Conservation (phyloP, 2,888 invertebrate species). For the Rotaria macrura region DNA sequence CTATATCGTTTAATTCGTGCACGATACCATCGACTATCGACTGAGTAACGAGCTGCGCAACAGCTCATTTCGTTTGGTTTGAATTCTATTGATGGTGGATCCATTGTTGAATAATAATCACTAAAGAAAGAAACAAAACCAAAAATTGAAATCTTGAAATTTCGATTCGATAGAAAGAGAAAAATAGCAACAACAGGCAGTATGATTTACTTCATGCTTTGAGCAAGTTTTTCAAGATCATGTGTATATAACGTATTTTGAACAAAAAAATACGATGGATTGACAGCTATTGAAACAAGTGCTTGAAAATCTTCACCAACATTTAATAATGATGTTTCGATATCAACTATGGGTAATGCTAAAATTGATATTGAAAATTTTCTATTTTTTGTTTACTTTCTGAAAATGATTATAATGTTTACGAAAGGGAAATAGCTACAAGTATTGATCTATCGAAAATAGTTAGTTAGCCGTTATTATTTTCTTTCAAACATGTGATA, state of each 20-base stretch:
- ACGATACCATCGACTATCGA: conserved; percentile 18
- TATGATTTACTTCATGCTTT: conserved; percentile 12
- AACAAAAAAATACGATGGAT: conserved; percentile 9
- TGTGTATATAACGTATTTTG: neutral
- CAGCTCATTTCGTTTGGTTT: neutral
- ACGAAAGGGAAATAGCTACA: too few relatives aligned
- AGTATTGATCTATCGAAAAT: too few relatives aligned
- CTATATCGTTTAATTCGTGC: conserved; percentile 9
- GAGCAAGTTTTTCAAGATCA: neutral
- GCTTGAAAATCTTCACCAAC: neutral
- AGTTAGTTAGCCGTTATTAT: too few relatives aligned
- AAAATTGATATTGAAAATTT: neutral
- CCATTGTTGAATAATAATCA: conserved; percentile 1
- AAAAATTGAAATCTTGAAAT: too few relatives aligned
- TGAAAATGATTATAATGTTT: too few relatives aligned
- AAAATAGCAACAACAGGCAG: too few relatives aligned
- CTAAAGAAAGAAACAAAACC: neutral
- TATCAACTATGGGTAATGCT: neutral
- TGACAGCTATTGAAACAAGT: neutral
- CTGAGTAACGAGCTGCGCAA: conserved; percentile 10
- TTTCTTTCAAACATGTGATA: too few relatives aligned
- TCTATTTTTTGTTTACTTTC: too few relatives aligned
- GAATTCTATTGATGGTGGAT: neutral
- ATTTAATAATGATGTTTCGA: neutral
- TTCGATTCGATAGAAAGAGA: neutral